Conservation (phyloP, 2,113 vertebrate species). For the Typhlomys cinereus region DNA sequence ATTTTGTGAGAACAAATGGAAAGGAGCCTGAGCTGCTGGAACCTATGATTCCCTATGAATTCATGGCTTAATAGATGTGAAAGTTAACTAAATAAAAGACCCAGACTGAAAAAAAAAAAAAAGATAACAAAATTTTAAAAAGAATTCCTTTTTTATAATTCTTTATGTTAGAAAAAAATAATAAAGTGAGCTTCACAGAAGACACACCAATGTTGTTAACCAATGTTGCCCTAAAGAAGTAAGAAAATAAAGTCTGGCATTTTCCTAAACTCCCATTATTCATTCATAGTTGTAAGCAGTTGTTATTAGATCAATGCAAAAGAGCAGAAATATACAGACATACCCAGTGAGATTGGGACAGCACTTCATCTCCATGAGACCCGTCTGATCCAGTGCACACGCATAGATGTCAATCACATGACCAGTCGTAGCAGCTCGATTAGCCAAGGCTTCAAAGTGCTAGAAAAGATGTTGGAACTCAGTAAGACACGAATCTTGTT, state of each 20-base stretch:
- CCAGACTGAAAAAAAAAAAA: not conserved
- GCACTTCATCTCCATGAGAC: slow-evolving; percentile 98
- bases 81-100: too few relatives aligned
- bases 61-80: too few relatives aligned
- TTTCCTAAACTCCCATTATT: not conserved
- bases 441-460: slow-evolving; percentile 96
- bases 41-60: too few relatives aligned
- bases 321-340: slow-evolving; percentile 57
- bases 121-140: not conserved
- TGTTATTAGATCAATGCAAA: not conserved
- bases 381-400: slow-evolving; percentile 96
- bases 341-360: slow-evolving; percentile 97
- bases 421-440: slow-evolving; percentile 92
- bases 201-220: not conserved
- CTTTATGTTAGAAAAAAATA: not conserved
- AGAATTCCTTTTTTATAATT: not conserved
- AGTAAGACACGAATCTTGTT: slow-evolving; percentile 50
- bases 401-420: slow-evolving; percentile 99
- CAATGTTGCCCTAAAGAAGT: not conserved
- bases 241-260: not conserved
- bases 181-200: slow-evolving; percentile 11
- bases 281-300: not conserved
- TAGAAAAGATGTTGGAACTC: slow-evolving; percentile 79
- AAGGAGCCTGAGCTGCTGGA: too few relatives aligned
- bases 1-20: too few relatives aligned